Evolutionary conservation across 2,797 vertebrate species (phyloP).

Genomic region (Tympanoctomys barrerae): DNA sequence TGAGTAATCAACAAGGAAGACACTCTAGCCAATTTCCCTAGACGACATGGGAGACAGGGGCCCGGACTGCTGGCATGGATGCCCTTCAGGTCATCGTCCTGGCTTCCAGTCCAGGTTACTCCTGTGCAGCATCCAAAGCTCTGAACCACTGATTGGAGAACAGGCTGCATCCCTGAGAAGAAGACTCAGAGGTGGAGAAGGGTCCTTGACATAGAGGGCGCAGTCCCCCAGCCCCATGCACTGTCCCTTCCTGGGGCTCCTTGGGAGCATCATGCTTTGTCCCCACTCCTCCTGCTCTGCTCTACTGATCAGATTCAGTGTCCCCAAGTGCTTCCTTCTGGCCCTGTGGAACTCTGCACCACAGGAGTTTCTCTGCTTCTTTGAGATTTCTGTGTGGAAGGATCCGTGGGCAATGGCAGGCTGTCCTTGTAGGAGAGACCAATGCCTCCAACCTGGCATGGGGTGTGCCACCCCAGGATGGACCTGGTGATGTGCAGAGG

Average conservation of each 20-base stretch:
- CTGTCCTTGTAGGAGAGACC: fast-evolving
- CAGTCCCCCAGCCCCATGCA: fast-evolving
- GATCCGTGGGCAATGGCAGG: not conserved
- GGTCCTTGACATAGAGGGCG: too few relatives aligned
- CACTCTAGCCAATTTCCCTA: fast-evolving
- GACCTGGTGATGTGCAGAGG: not conserved
- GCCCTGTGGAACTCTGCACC: fast-evolving
- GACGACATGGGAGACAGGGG: too few relatives aligned
- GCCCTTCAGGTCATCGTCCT: fast-evolving
- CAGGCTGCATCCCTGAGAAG: fast-evolving
- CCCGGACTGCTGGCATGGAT: not conserved
- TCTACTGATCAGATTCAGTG: not conserved
- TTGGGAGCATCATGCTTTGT: too few relatives aligned
- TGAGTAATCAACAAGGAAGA: too few relatives aligned
- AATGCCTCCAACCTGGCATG: fast-evolving
- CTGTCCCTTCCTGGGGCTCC: not conserved
- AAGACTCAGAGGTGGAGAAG: not conserved
- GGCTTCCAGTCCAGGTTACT: not conserved
- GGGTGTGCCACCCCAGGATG: not conserved
- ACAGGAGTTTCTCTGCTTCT: fast-evolving
- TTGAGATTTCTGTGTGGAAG: fast-evolving
- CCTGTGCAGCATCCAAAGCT: fast-evolving
- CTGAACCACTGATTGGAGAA: fast-evolving
- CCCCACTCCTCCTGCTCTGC: not conserved
- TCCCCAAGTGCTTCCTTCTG: not conserved